A percentile compares a stretch with the other conserved stretches of the same genome.
Conservation (phyloP, 2,113 vertebrate species). For the Eretmochelys imbricata region DNA sequence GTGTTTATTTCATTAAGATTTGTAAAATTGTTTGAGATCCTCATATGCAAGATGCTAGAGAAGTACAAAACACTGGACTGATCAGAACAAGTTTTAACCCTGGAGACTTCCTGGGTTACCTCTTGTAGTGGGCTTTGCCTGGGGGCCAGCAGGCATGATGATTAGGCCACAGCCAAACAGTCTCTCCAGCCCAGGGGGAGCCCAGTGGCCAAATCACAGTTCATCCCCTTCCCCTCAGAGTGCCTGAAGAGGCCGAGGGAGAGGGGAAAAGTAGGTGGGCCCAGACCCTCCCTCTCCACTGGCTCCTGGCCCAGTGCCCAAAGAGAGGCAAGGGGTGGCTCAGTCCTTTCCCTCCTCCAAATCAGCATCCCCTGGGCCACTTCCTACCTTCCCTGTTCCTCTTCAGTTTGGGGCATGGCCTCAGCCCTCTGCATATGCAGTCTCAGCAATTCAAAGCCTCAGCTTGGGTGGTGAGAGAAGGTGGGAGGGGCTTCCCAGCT, state of each 20-base stretch:
- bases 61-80: slow-evolving; percentile 28
- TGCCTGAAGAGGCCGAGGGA: neutral
- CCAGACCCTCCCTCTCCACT: too few relatives aligned
- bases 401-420: neutral
- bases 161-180: neutral
- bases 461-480: too few relatives aligned
- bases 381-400: neutral
- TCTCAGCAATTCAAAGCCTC: too few relatives aligned
- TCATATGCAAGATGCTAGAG: neutral
- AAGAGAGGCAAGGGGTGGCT: neutral
- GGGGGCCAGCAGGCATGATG: neutral
- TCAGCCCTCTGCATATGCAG: too few relatives aligned
- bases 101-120: neutral
- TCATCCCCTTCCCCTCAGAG: neutral
- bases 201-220: neutral
- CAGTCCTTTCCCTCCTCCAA: neutral
- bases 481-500: too few relatives aligned
- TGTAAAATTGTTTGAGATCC: slow-evolving; percentile 20
- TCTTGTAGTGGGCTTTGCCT: neutral
- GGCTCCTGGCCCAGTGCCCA: neutral
- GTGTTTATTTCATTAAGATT: slow-evolving; percentile 13
- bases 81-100: neutral
- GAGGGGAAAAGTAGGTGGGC: neutral
- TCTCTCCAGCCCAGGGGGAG: too few relatives aligned
- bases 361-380: neutral